phyloP scores from a whole-genome alignment of 1,140 invertebrate species.

The Bombus superbus region DNA sequence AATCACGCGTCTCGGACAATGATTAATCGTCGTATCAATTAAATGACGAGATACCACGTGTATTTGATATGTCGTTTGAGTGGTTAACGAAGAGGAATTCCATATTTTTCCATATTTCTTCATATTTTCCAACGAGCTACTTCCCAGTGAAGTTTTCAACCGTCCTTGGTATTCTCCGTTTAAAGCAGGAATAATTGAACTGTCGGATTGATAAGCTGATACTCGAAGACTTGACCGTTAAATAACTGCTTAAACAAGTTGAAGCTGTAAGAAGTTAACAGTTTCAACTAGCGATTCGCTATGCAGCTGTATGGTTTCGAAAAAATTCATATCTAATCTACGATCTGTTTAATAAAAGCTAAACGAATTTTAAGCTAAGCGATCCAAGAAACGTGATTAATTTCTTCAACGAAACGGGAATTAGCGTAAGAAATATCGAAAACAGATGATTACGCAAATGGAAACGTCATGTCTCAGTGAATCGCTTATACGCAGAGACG shows the following conservation, averaged over 20 bases:
- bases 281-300: background rate
- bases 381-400: background rate
- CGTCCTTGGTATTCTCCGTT: no score
- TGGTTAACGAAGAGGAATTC: background rate
- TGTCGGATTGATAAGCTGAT: background rate
- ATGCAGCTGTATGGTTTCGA: background rate
- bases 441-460: no score
- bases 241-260: background rate
- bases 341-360: background rate
- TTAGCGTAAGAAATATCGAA: background rate
- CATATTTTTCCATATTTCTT: background rate
- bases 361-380: background rate
- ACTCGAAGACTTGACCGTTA: background rate
- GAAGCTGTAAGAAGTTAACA: background rate
- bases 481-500: no score
- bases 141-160: no score
- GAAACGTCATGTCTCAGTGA: no score
- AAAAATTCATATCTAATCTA: background rate
- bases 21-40: background rate
- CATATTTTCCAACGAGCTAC: no score
- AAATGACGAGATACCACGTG: background rate
- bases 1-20: background rate
- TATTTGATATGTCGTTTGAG: background rate
- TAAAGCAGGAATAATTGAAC: background rate
- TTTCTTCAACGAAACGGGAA: background rate